Evolutionary conservation across 2,888 invertebrate genomes (phyloP), one percentile per base, ranked within the genome.

Genomic region (Megaustenia siamemsis): DNA sequence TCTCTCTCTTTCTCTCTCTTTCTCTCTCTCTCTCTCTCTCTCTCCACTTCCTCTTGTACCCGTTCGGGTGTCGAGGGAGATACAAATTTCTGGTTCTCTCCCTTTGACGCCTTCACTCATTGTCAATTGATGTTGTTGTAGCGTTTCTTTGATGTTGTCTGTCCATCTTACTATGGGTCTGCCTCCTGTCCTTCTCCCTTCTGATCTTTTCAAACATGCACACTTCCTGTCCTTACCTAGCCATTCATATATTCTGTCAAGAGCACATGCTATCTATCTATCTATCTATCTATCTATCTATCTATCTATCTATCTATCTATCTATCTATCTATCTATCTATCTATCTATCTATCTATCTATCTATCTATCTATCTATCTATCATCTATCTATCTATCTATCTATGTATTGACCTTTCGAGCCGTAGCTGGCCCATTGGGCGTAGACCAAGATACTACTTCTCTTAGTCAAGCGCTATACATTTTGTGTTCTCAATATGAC

Each of bases 1-100:
- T 73, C 38, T 73, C 73, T 73, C 15, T 73, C 73, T 63, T 8
- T 63, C 63, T 63, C 24, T 63, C 63, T 63, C 6, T 63, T 24
- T 63, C 24, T 63, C 63, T 63, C 6, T 63, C 63, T 63, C 24
- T 63, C 63, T 63, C 6, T 73, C 73, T 73, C 38, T 73, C 73
- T 40, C 18, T 73, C 40, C 21, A 18, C 21, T 21, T 35, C 18
- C n/a, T n/a, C n/a, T n/a, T n/a, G n/a, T n/a, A n/a, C n/a, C n/a
- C n/a, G n/a, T n/a, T n/a, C n/a, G n/a, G n/a, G n/a, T n/a, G n/a
- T n/a, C n/a, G n/a, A n/a, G n/a, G n/a, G n/a, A n/a, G n/a, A n/a
- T n/a, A n/a, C n/a, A n/a, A n/a, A n/a, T n/a, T n/a, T n/a, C n/a
- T n/a, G n/a, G n/a, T n/a, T n/a, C n/a, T n/a, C n/a, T n/a, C n/a